Conservation (phyloP, 2,113 vertebrate genomes). For the Cavia porcellus region DNA sequence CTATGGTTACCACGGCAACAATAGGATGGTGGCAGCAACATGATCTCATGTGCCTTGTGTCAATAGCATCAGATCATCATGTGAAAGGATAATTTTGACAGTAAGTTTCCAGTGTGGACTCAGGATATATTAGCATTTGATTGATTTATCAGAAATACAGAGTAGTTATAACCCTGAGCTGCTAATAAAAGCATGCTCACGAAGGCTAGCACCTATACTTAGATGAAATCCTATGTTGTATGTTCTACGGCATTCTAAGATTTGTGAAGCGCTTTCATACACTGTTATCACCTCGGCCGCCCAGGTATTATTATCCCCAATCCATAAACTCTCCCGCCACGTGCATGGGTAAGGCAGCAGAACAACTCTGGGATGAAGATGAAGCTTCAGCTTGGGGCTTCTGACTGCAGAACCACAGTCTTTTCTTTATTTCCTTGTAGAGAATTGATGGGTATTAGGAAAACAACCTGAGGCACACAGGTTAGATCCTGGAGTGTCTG, state of each 20-base stretch:
- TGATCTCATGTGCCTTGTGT: slow-evolving; percentile 84
- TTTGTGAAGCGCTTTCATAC: neutral
- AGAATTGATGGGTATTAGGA: neutral
- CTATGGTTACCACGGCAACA: slow-evolving; percentile 87
- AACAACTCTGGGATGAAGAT: neutral
- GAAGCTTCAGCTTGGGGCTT: neutral
- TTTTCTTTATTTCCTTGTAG: neutral
- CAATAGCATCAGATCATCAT: slow-evolving; percentile 77
- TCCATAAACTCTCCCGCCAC: neutral
- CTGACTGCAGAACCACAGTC: neutral
- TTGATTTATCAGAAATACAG: slow-evolving; percentile 11
- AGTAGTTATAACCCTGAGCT: slow-evolving; percentile 8
- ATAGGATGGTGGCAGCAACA: slow-evolving; percentile 80
- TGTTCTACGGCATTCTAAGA: neutral
- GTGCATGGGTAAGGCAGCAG: neutral
- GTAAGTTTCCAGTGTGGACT: slow-evolving; percentile 54
- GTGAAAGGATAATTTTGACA: slow-evolving; percentile 57
- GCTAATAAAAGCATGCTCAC: neutral
- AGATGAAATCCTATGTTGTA: neutral
- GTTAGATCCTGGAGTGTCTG: neutral
- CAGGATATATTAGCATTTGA: neutral
- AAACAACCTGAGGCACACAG: neutral
- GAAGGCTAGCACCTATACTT: neutral
- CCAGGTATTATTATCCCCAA: neutral
- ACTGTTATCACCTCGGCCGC: neutral